Percentiles rank a stretch among this genome's conserved stretches.
Evolutionary conservation across 53 echinoderm and acorn worm species (phyloP).

Genomic region (Actinopyga echinites): DNA sequence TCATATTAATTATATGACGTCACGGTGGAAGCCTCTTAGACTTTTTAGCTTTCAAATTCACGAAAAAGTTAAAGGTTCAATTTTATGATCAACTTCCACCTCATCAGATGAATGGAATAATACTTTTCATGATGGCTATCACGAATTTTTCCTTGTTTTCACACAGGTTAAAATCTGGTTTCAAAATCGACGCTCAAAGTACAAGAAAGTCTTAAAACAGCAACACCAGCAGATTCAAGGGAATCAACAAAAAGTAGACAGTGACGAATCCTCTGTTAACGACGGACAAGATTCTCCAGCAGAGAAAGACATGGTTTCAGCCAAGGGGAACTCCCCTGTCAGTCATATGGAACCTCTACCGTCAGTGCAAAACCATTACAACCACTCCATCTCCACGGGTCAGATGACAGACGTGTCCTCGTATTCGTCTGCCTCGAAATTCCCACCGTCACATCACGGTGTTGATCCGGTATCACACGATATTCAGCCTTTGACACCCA

Average conservation of each 20-base stretch:
- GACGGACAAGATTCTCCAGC: not conserved
- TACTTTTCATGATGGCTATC: no score
- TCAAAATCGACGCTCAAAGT: conserved; percentile 93
- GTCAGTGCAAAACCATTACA: not conserved
- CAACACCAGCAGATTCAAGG: conserved; percentile 48
- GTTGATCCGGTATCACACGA: not conserved
- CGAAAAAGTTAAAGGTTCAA: no score
- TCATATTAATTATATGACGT: no score
- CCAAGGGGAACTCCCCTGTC: not conserved
- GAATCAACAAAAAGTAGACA: conserved; percentile 1
- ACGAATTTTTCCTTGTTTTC: no score
- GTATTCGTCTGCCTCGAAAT: conserved; percentile 13
- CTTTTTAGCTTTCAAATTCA: no score
- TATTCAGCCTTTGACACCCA: not conserved
- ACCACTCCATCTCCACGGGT: not conserved
- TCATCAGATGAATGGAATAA: no score
- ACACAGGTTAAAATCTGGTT: conserved; percentile 97
- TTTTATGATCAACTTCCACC: no score
- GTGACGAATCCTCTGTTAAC: not conserved
- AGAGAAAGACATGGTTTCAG: not conserved
- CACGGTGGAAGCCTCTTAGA: no score
- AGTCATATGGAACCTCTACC: not conserved
- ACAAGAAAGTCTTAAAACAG: conserved; percentile 90
- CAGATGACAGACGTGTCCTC: not conserved
- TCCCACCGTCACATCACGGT: not conserved